Evolutionary conservation across 2,113 vertebrate species (phyloP), one percentile per base, ranked within the genome.

Genomic region (Fulmarus glacialis): DNA sequence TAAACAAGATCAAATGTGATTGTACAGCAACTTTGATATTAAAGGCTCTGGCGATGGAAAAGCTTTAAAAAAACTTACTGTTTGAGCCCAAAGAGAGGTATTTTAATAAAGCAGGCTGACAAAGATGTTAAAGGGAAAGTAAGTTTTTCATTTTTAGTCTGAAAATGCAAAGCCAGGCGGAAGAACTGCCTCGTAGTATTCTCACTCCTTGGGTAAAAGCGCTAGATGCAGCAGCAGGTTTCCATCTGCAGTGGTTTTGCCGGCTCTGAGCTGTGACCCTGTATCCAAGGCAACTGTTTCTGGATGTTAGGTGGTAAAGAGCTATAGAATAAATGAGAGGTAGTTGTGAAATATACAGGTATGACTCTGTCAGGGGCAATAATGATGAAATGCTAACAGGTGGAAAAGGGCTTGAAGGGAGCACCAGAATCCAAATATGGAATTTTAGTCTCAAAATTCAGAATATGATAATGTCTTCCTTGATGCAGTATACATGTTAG

Each of bases 271-370:
- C 92, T 89, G 63, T 96, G 90, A 95, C 92, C 79, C 67, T 88
- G 96, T 97, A 94, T 93, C 94, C 95, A 97, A 96, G 93, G 94
- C 94, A 97, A 95, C 94, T 87, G 71, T 80, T 91, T 73, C 87
- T 62, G 81, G 40, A 32, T 93, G 66, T 88, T 91, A 12, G 73
- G 30, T 91, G 80, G 58, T 80, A 58, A 92, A 90, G 50, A 86
- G 60, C 79, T 91, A 30, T 82, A 86, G 63, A 86, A 86, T 90
- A 81, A 92, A 78, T 71, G 87, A 74, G 59, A 91, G 23, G 59
- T 23, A 86, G 79, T 55, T 96, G 71, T 83, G 73, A 88, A 81
- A 74, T 71, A 36, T 4, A 47, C 26, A 92, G 82, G 55, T 94
- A 63, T 43, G 56, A 48, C 24, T 94, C 75, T 82, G 5, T 30